phyloP scores from a whole-genome alignment of 2,113 vertebrate genomes.

The Pycnonotus jocosus region DNA sequence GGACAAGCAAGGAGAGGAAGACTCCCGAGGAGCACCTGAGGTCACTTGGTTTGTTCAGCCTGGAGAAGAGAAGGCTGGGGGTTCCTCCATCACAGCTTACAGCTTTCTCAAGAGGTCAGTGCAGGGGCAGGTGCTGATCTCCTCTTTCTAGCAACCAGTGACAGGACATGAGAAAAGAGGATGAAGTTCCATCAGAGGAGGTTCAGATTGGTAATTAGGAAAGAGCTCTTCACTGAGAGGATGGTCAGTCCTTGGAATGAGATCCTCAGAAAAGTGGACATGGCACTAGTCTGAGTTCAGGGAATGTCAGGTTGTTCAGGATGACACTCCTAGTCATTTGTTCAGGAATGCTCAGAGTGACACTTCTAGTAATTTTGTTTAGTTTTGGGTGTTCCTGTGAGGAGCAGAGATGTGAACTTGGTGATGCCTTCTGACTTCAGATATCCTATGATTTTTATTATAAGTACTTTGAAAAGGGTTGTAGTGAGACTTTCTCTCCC shows the following conservation, averaged over 20 bases:
- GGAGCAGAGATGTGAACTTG: rapidly evolving
- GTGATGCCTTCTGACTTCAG: neutral
- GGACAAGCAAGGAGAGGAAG: neutral
- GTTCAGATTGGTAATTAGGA: neutral
- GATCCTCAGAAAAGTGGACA: neutral
- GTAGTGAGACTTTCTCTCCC: neutral
- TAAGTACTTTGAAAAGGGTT: neutral
- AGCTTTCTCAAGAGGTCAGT: neutral
- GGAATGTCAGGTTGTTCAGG: neutral
- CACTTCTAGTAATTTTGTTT: neutral
- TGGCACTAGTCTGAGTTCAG: neutral
- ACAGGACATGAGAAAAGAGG: neutral
- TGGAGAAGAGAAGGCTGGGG: neutral
- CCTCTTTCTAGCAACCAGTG: neutral
- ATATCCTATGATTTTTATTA: neutral
- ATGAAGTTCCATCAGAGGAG: neutral
- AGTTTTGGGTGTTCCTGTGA: neutral
- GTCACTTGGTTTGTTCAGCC: neutral
- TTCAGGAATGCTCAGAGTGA: neutral
- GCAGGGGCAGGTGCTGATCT: neutral
- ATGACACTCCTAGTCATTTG: neutral
- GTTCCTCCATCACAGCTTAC: rapidly evolving
- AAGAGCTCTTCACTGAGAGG: neutral
- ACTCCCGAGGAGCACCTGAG: neutral
- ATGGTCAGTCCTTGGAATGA: neutral